phyloP scores from a whole-genome alignment of 2,797 vertebrate genomes.

The Molossus alvarezi region DNA sequence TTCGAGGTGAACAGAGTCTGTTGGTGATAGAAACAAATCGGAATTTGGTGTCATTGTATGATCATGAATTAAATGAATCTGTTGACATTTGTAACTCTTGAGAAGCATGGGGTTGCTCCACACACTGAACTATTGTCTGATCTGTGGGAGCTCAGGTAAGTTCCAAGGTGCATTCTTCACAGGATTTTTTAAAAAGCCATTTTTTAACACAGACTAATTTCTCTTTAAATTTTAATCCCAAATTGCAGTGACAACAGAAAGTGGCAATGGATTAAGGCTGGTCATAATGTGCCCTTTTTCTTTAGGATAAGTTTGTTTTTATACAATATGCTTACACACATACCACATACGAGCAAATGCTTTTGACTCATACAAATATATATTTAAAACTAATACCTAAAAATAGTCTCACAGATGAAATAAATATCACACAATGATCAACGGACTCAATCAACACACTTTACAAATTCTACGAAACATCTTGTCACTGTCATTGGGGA shows the following conservation, averaged over 20 bases:
- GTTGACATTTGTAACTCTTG: neutral
- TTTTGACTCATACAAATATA: slow-evolving; percentile 82
- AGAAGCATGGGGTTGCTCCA: neutral
- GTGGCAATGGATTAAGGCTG: slow-evolving; percentile 87
- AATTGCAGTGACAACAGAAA: slow-evolving; percentile 79
- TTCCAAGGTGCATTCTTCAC: neutral
- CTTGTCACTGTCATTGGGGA: slow-evolving; percentile 83
- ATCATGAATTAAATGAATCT: neutral
- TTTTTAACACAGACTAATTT: slow-evolving; percentile 65
- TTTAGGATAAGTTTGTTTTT: slow-evolving; percentile 91
- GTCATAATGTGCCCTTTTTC: slow-evolving; percentile 90
- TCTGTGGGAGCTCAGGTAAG: neutral
- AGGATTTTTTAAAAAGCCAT: neutral
- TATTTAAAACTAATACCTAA: slow-evolving; percentile 81
- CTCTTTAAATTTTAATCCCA: slow-evolving; percentile 70
- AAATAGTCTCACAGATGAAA: slow-evolving; percentile 88
- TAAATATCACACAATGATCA: slow-evolving; percentile 87
- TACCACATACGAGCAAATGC: slow-evolving; percentile 68
- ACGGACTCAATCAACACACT: slow-evolving; percentile 86
- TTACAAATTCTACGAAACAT: slow-evolving; percentile 87
- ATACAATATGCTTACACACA: slow-evolving; percentile 81
- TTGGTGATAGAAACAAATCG: neutral
- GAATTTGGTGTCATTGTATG: neutral
- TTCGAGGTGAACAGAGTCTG: neutral
- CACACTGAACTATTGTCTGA: neutral